phyloP scores from a whole-genome alignment of 2,113 vertebrate species.

The Machaerirhynchus nigripectus region DNA sequence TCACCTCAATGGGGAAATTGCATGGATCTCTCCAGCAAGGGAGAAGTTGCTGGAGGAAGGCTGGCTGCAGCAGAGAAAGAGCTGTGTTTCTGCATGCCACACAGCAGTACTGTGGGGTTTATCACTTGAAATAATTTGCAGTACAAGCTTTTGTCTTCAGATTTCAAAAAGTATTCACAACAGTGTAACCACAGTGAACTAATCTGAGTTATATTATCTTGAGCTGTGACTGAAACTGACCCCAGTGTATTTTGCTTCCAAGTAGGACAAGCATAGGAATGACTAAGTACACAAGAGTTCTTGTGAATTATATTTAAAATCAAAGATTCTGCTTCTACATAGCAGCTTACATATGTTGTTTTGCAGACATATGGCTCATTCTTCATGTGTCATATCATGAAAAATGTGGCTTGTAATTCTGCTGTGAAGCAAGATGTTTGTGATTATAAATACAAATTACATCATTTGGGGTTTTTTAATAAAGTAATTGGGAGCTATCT shows the following conservation, averaged over 20 bases:
- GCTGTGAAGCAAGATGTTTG: background rate
- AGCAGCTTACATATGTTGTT: background rate
- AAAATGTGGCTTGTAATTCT: background rate
- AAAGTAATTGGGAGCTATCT: background rate
- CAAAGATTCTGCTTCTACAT: background rate
- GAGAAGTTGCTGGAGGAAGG: background rate
- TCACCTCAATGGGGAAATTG: background rate
- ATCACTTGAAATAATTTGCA: background rate
- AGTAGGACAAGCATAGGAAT: background rate
- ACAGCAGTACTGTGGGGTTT: background rate
- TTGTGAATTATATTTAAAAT: background rate
- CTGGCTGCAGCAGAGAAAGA: background rate
- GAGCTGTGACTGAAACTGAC: background rate
- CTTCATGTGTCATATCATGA: background rate
- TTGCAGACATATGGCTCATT: background rate
- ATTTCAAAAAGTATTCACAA: background rate
- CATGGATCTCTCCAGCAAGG: background rate
- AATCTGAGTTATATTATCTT: background rate
- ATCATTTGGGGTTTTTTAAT: background rate
- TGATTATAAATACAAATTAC: background rate
- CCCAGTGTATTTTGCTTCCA: background rate
- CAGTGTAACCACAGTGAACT: background rate
- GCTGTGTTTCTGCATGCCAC: rapidly evolving
- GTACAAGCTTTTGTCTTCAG: background rate
- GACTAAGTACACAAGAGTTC: background rate